phyloP scores from a whole-genome alignment of 2,113 vertebrate genomes.

The Tachysurus vachellii region DNA sequence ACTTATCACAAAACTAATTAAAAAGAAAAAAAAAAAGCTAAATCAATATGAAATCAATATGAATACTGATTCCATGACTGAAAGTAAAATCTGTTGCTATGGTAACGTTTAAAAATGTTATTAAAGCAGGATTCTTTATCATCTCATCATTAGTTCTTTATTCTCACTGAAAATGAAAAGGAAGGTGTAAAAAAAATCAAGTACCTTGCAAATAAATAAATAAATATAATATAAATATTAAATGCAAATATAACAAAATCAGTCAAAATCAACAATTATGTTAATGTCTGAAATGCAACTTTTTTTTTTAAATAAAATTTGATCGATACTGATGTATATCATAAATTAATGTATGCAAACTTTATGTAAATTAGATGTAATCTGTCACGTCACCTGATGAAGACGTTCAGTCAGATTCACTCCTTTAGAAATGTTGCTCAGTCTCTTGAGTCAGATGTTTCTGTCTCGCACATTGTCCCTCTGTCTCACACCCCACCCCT shows the following conservation, averaged over 20 bases:
- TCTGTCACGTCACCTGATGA: background rate
- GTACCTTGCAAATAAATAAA: no score
- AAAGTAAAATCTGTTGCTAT: constrained; percentile 15
- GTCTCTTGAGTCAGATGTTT: background rate
- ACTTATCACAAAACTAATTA: background rate
- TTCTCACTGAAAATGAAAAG: no score
- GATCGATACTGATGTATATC: no score
- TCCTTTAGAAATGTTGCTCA: background rate
- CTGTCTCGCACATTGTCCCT: background rate
- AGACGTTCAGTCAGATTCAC: background rate
- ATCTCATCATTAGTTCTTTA: no score
- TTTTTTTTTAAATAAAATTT: no score
- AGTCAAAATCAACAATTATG: no score
- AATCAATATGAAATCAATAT: background rate
- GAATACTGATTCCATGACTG: background rate
- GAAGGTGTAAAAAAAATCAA: no score
- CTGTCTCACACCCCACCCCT: background rate
- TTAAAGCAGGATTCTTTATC: no score
- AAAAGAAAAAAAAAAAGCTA: background rate
- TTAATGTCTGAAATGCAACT: no score
- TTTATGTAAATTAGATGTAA: background rate
- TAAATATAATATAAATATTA: no score
- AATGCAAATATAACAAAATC: no score
- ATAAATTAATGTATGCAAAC: background rate
- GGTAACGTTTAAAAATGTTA: background rate